Evolutionary conservation across 92 coral and sea anemone genomes (phyloP).

Genomic region (Heteractis magnifica): DNA sequence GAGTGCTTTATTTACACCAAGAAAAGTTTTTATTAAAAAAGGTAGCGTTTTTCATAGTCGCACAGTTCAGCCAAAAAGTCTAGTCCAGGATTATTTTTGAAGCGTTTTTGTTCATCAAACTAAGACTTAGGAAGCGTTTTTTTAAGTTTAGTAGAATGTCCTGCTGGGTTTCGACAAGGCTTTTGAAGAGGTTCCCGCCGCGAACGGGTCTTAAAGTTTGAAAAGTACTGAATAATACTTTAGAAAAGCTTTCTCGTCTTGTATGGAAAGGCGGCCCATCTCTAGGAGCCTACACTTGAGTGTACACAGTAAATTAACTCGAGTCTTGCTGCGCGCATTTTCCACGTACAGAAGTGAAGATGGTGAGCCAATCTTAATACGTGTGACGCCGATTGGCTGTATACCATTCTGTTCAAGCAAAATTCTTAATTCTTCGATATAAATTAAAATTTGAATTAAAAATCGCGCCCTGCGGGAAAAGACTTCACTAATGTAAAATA

Average conservation of each 20-base stretch:
- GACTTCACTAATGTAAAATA: background rate
- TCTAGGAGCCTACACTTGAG: background rate
- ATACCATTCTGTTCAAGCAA: background rate
- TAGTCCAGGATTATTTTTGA: background rate
- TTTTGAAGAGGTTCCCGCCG: background rate
- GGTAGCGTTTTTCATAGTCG: background rate
- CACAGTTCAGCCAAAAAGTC: background rate
- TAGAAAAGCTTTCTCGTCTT: background rate
- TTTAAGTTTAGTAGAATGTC: background rate
- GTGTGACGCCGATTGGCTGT: background rate
- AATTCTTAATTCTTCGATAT: background rate
- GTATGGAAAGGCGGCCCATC: background rate
- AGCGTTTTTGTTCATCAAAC: background rate
- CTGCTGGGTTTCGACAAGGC: background rate
- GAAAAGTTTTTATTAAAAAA: background rate
- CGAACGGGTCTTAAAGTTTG: background rate
- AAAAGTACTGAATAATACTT: background rate
- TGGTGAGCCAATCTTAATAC: background rate
- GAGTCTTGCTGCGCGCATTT: background rate
- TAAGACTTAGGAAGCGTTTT: background rate
- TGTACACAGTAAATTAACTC: background rate
- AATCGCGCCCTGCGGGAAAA: background rate
- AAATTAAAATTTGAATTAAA: background rate
- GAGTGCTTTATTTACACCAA: background rate
- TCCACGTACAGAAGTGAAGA: background rate